Percentiles rank a stretch among this genome's conserved stretches.
Conservation (phyloP, 2,797 vertebrate genomes). For the Platalea minor region DNA sequence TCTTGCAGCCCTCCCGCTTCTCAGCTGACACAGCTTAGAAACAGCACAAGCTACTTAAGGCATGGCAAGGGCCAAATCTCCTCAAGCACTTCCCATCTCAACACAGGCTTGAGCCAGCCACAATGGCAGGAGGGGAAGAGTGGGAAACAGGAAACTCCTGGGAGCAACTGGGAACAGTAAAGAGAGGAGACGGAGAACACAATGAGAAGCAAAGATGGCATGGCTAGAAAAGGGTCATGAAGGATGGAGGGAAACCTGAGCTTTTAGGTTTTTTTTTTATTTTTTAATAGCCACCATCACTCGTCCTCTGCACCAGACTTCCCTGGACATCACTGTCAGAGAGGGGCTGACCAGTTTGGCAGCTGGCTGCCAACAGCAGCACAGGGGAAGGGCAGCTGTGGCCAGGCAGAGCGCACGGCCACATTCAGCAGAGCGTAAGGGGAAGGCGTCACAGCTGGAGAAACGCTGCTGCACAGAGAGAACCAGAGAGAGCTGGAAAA, state of each 20-base stretch:
- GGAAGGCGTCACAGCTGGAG: not conserved
- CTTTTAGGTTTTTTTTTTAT: not conserved
- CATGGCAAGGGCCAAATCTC: not conserved
- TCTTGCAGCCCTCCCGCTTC: not conserved
- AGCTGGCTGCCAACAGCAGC: not conserved
- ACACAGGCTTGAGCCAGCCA: not conserved
- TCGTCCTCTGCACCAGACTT: not conserved
- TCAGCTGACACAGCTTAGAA: not conserved
- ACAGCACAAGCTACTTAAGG: not conserved
- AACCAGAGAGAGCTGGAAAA: not conserved
- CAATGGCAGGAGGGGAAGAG: not conserved
- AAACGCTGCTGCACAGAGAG: not conserved
- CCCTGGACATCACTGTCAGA: not conserved
- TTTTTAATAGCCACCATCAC: not conserved
- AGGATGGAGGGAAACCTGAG: not conserved
- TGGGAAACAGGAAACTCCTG: rapidly evolving
- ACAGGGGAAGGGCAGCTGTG: not conserved
- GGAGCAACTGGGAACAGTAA: not conserved
- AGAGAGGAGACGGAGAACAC: not conserved
- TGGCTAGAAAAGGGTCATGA: not conserved
- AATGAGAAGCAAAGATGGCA: rapidly evolving
- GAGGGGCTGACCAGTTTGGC: not conserved
- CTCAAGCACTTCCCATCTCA: not conserved
- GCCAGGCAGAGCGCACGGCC: rapidly evolving
- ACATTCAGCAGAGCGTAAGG: rapidly evolving